A percentile compares a stretch with the other conserved stretches of the same genome.
Evolutionary conservation across 2,797 vertebrate species (phyloP).

Genomic region (Protonibea diacanthus): DNA sequence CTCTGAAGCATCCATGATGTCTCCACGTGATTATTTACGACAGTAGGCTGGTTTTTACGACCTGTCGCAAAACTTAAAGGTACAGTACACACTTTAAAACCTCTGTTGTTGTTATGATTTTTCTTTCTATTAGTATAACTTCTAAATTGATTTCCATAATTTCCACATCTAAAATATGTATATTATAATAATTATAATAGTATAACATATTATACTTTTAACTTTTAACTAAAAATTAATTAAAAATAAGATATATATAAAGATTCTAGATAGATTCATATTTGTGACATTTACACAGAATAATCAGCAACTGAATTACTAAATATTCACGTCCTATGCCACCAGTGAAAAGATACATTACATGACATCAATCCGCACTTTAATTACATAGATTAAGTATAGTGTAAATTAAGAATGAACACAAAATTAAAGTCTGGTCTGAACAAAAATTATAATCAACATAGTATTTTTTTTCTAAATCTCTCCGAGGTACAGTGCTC

Average conservation of each 20-base stretch:
- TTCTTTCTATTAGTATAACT: background rate
- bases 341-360: background rate
- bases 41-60: slow-evolving; percentile 53
- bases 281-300: background rate
- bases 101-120: background rate
- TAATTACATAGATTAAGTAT: too few species aligned
- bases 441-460: background rate
- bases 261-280: background rate
- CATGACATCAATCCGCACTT: background rate
- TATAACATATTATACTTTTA: too few species aligned
- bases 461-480: background rate
- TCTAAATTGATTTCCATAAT: background rate
- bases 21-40: slow-evolving; percentile 57
- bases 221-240: too few species aligned
- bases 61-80: slow-evolving; percentile 73
- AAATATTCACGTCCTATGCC: too few species aligned
- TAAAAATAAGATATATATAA: too few species aligned
- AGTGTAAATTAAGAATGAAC: too few species aligned
- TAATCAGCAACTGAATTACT: background rate
- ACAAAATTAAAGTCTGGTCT: background rate
- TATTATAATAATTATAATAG: too few species aligned
- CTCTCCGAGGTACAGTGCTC: background rate
- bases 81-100: slow-evolving; percentile 11
- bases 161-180: background rate
- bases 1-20: background rate